Evolutionary conservation across 2,797 vertebrate species (phyloP), one percentile per base, ranked within the genome.

Genomic region (Aeoliscus strigatus): DNA sequence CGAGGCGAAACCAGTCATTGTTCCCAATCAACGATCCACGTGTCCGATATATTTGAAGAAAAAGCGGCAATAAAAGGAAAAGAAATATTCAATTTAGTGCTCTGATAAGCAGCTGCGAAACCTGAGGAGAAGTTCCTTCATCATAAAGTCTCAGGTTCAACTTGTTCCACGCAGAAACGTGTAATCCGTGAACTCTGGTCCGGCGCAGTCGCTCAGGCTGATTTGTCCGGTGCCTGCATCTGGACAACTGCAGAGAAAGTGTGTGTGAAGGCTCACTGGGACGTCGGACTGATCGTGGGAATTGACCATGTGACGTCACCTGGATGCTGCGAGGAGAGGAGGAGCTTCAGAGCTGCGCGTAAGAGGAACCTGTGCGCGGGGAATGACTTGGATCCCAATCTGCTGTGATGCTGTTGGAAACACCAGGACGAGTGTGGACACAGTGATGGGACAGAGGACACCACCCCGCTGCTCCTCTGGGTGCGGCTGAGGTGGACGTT

Each of bases 221-320:
- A 63, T 23, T 30, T 39, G 29, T 40, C 62, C 61, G 52, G 45
- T 31, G 66, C 35, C 51, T 59, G 51, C 46, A 55, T 60, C 51
- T 70, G 55, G 43, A 66, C 27, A 48, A 35, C 41, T 60, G 61
- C 55, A 29, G 11, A 18, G 45, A 61, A 56, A 40, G 70, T 61
- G 51, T 66, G 47, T 34, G 59, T 41, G 60, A 56, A 72, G 53
- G 51, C 55, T 48, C 15, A 36, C 58, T 51, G 64, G 26, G 27
- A 38, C 51, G 53, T 58, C 66, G 68, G 72, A 74, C 69, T 66
- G 84, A 87, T 87, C 83, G 89, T 89, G 84, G 88, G 86, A 84
- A 82, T 74, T 82, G 58, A 69, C 80, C 62, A 74, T 70, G 83
- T 93, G 92, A 91, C 85, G 88, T 92, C 85, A 92, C 82, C 80